Evolutionary conservation across 2,113 vertebrate species (phyloP), one percentile per base, ranked within the genome.

Genomic region (Amphiprion percula): DNA sequence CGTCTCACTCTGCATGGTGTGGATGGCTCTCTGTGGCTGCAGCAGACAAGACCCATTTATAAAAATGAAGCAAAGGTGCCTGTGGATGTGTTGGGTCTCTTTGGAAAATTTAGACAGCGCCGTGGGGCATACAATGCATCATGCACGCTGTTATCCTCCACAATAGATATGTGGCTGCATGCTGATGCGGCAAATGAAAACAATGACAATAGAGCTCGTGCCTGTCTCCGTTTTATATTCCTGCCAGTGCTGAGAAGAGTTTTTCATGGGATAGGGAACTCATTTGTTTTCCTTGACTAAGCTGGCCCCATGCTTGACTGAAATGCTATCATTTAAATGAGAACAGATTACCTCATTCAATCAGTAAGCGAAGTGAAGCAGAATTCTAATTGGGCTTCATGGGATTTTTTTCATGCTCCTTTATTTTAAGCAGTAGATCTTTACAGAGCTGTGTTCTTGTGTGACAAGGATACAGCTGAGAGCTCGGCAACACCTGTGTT

Each of bases 291-390:
- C 82, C 88, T 77, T 85, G 90, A 86, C 88, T 88, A 91, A 90
- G 79, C 84, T 79, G 82, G 80, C 65, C 87, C 77, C 70, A 75
- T 77, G 76, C 85, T 89, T 71, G 70, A 84, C 68, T 89, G 77
- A 85, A 90, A 91, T 59, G 83, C 86, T 84, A 90, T 90, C 70
- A 88, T 93, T 90, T 91, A 90, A 91, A 93, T 88, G 79, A 90
- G 82, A 82, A 90, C 85, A 91, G 79, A 90, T 93, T 90, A 90
- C 85, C 80, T 86, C 72, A 80, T 92, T 90, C 91, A 92, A 84
- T 91, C 90, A 88, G 77, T 73, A 90, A 91, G 77, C 87, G 82
- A 88, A 87, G 88, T 85, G 87, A 79, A 87, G 86, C 84, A 86
- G 79, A 76, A 88, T 83, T 85, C 83, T 93, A 93, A 94, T 93